Percentiles rank a stretch among this genome's conserved stretches.
These are phyloP conservation scores for Dromas ardeola DNA, from an alignment of 2,113 vertebrate genomes.

Conservation along the genomic window DNA sequence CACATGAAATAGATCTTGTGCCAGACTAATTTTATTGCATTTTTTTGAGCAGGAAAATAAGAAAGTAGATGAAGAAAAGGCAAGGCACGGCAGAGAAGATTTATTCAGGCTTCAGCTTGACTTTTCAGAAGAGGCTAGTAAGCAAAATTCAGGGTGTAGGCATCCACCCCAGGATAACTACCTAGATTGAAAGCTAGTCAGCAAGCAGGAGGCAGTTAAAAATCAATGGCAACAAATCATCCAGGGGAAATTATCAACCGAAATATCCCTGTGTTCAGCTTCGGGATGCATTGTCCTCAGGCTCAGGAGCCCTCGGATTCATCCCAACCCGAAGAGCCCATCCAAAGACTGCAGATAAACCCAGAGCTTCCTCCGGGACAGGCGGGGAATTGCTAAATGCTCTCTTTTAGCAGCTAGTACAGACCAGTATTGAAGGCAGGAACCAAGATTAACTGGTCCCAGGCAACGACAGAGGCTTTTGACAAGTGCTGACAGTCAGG, in stretches of 20 bases:
- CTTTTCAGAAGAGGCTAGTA: constrained; percentile 9
- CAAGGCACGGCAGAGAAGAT: neutral
- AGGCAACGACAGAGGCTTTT: accelerated
- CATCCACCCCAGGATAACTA: neutral
- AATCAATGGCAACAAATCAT: neutral
- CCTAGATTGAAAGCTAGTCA: neutral
- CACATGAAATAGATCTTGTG: neutral
- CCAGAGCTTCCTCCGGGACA: neutral
- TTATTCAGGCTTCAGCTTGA: neutral
- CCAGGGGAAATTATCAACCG: neutral
- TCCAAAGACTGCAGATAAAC: neutral
- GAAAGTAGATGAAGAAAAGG: constrained; percentile 4
- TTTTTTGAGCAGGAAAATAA: constrained; percentile 5
- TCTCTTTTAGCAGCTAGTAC: neutral
- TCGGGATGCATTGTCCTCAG: neutral
- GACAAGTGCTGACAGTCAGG: neutral
- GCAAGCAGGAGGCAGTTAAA: neutral
- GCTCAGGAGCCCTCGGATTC: neutral
- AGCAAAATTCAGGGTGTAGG: constrained; percentile 14
- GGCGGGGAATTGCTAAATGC: neutral
- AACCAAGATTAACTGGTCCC: neutral
- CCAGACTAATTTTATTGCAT: neutral
- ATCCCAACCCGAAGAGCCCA: neutral
- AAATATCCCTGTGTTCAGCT: neutral
- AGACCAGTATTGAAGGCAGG: neutral